phyloP scores from a whole-genome alignment of 2,113 vertebrate genomes.

The Elephantulus edwardii region DNA sequence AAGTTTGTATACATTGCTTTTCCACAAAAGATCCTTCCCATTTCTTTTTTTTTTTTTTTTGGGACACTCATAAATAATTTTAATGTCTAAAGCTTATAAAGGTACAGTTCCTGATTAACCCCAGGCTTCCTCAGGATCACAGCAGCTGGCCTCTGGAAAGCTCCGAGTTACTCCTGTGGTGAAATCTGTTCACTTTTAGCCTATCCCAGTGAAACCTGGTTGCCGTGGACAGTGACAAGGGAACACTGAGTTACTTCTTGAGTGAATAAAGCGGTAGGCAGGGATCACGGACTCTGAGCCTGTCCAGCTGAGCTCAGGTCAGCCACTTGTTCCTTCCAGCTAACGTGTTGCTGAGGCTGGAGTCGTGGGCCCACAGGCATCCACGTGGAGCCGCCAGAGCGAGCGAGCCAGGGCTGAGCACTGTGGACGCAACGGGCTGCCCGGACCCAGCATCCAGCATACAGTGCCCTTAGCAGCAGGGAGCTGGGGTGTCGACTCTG shows the following conservation, averaged over 20 bases:
- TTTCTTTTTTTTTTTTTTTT: too few relatives aligned
- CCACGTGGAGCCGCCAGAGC: neutral
- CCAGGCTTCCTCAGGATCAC: too few relatives aligned
- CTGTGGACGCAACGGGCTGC: slow-evolving; percentile 29
- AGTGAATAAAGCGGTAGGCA: neutral
- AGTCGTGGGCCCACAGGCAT: neutral
- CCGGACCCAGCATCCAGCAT: neutral
- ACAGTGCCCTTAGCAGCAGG: neutral
- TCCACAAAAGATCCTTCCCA: too few relatives aligned
- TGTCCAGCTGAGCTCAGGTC: neutral
- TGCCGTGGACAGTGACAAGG: neutral
- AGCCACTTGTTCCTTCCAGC: neutral
- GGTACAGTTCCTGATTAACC: too few relatives aligned
- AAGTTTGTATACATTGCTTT: too few relatives aligned
- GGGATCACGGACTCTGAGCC: neutral
- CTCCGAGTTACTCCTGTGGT: slow-evolving; percentile 14
- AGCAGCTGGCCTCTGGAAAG: slow-evolving; percentile 69
- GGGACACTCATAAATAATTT: too few relatives aligned
- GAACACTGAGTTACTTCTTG: neutral
- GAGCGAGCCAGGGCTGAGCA: too few relatives aligned
- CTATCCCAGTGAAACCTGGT: slow-evolving; percentile 56
- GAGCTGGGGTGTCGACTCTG: neutral
- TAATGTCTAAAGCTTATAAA: too few relatives aligned
- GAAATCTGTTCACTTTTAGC: slow-evolving; percentile 16
- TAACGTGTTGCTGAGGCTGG: neutral